phyloP scores from a whole-genome alignment of 2,888 invertebrate species.

The Drymonia ruficornis region DNA sequence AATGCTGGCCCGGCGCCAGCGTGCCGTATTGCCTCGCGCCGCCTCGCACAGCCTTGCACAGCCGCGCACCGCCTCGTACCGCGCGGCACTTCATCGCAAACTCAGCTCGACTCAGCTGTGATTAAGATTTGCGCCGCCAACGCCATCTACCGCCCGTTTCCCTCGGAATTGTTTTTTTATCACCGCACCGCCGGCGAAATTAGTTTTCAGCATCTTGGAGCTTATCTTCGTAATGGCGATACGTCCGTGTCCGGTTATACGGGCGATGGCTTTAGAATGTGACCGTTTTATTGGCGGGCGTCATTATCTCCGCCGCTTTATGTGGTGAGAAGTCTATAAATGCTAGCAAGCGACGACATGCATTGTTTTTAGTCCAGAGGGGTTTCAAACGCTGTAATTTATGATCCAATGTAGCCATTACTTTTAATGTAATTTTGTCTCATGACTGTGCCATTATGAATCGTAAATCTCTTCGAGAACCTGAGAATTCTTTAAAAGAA shows the following conservation, averaged over 20 bases:
- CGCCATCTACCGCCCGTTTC: constrained; percentile 25
- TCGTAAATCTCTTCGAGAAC: no score
- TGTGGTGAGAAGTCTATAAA: not conserved
- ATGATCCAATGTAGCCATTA: no score
- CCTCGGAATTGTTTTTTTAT: constrained; percentile 26
- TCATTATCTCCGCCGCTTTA: not conserved
- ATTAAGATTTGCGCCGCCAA: constrained; percentile 58
- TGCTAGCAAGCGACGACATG: not conserved
- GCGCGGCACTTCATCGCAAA: constrained; percentile 41
- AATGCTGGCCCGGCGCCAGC: constrained; percentile 50
- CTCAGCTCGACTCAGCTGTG: constrained; percentile 47
- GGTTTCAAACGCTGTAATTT: no score
- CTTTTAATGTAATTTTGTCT: no score
- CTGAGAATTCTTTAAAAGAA: no score
- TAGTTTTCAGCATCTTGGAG: constrained; percentile 24
- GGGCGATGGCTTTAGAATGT: constrained; percentile 22
- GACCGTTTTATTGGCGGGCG: constrained; percentile 1
- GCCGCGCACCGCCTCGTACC: no score
- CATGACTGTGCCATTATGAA: no score
- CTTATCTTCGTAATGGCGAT: constrained; percentile 28
- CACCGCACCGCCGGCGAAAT: constrained; percentile 28
- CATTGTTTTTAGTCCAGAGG: not conserved
- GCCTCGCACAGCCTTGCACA: no score
- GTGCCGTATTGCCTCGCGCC: constrained; percentile 6
- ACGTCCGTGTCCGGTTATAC: constrained; percentile 15